phyloP scores from a whole-genome alignment of 2,888 invertebrate species.

The Halictus quadricinctus region DNA sequence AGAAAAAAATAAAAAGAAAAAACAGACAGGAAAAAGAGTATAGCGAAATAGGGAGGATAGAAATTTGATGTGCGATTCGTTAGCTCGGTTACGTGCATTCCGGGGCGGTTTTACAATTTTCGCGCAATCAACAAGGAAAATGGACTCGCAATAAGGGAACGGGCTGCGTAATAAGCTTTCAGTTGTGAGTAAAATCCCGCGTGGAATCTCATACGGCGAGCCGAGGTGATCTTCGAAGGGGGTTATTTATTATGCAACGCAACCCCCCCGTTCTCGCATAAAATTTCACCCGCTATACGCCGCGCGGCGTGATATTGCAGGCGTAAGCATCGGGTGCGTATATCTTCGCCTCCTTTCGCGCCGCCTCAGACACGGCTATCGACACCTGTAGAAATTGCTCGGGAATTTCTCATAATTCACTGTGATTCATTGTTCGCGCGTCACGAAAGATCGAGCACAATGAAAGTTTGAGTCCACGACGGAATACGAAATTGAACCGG shows the following conservation, averaged over 20 bases:
- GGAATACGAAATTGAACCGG: constrained; percentile 27
- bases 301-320: not conserved
- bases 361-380: not conserved
- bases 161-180: not conserved
- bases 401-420: not conserved
- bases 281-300: not conserved
- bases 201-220: not conserved
- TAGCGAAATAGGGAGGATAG: not conserved
- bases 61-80: not conserved
- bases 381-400: constrained; percentile 12
- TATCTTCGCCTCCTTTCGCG: not conserved
- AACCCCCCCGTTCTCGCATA: not conserved
- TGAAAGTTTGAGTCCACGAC: constrained; percentile 17
- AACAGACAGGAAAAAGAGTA: not conserved
- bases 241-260: constrained; percentile 12
- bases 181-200: not conserved
- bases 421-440: constrained; percentile 20
- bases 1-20: no score
- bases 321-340: not conserved
- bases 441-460: constrained; percentile 17
- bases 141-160: not conserved
- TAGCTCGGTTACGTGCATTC: not conserved
- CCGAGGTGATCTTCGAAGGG: not conserved
- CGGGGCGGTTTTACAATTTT: not conserved
- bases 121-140: not conserved